Evolutionary conservation across 2,797 vertebrate genomes (phyloP).

Genomic region (Lagodon rhomboides): DNA sequence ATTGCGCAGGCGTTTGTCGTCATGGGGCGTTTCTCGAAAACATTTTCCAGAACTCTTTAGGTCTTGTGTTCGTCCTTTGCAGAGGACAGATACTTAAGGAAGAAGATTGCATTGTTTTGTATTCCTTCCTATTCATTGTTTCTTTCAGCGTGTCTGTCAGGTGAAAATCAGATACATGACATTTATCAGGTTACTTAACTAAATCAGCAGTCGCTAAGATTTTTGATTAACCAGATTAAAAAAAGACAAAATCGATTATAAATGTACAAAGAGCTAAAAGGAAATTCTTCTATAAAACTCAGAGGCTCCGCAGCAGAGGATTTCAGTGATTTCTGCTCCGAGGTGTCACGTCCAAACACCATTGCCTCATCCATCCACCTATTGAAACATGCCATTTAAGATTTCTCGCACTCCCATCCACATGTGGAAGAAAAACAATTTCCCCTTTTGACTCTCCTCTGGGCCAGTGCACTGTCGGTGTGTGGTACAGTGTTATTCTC

Average conservation of each 20-base stretch:
- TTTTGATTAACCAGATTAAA: not conserved
- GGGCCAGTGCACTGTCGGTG: not conserved
- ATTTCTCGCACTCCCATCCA: slow-evolving; percentile 4
- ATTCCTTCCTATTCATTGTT: not conserved
- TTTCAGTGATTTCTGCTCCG: not conserved
- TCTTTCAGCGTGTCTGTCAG: not conserved
- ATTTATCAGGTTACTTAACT: not conserved
- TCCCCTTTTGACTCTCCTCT: not conserved
- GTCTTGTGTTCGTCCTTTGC: not conserved
- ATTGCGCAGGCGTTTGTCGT: slow-evolving; percentile 44
- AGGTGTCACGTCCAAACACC: not conserved
- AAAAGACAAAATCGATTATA: not conserved
- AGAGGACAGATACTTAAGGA: not conserved
- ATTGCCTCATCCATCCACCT: slow-evolving; percentile 7
- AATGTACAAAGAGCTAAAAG: too few relatives aligned
- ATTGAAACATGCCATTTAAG: slow-evolving; percentile 10
- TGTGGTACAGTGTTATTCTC: not conserved
- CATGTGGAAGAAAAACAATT: not conserved
- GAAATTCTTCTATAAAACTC: not conserved
- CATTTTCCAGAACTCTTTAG: slow-evolving; percentile 27
- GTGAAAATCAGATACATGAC: not conserved
- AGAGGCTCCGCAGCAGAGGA: not conserved
- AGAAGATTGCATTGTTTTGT: not conserved
- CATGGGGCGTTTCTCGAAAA: slow-evolving; percentile 33
- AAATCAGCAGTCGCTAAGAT: not conserved